Evolutionary conservation across 2,888 invertebrate species (phyloP).

Genomic region (Yponomeuta sedellus): DNA sequence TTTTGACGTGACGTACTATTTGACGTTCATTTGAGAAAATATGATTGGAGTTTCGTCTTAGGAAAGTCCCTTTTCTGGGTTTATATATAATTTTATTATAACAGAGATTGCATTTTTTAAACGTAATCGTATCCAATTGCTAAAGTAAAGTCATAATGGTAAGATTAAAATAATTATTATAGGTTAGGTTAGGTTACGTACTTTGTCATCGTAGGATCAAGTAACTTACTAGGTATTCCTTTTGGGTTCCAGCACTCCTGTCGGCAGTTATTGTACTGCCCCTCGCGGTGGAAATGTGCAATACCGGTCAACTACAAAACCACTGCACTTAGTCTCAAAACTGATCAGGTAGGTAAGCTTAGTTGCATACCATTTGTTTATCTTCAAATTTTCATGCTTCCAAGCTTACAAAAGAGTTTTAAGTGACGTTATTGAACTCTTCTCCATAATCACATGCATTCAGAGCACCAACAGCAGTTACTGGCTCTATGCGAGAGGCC

Average conservation of each 20-base stretch:
- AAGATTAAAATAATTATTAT: background rate
- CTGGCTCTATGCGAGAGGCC: too few species aligned
- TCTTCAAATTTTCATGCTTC: background rate
- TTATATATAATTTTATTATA: background rate
- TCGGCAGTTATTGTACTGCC: slow-evolving; percentile 61
- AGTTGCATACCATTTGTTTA: background rate
- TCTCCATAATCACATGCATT: too few species aligned
- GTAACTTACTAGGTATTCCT: slow-evolving; percentile 18
- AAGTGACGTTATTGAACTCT: too few species aligned
- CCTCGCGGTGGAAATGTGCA: slow-evolving; percentile 65
- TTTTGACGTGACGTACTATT: too few species aligned
- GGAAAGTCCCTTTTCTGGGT: background rate
- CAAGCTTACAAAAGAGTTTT: too few species aligned
- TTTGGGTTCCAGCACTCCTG: slow-evolving; percentile 56
- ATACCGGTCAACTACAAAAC: slow-evolving; percentile 56
- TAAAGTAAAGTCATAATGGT: background rate
- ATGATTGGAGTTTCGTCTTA: background rate
- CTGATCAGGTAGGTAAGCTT: slow-evolving; percentile 52
- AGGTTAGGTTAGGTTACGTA: slow-evolving; percentile 44
- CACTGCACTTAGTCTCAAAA: slow-evolving; percentile 41
- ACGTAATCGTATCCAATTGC: background rate
- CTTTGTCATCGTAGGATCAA: slow-evolving; percentile 36
- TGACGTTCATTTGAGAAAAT: background rate
- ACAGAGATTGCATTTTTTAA: background rate
- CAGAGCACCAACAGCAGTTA: too few species aligned